Percentiles rank a stretch among this genome's conserved stretches.
Evolutionary conservation across 2,113 vertebrate genomes (phyloP).

Genomic region (Bagarius yarrelli): DNA sequence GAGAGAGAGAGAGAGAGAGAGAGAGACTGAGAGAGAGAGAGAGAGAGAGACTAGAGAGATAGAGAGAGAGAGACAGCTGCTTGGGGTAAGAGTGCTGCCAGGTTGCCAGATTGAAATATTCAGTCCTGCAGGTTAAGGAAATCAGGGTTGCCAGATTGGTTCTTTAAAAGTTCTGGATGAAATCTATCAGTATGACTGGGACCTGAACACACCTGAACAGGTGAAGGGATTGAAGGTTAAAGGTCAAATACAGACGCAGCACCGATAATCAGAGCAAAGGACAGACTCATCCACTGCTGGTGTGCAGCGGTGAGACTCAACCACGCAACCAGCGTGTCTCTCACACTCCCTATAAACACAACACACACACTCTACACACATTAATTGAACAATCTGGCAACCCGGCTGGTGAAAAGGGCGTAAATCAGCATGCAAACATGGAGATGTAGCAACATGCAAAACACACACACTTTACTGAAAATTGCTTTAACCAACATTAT

Average conservation of each 20-base stretch:
- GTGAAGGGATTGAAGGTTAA: neutral
- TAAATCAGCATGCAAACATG: conserved; percentile 8
- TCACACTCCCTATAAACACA: neutral
- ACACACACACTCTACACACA: neutral
- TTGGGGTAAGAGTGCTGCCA: neutral
- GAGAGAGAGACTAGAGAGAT: neutral
- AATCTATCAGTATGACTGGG: neutral
- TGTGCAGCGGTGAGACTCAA: neutral
- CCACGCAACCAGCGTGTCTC: neutral
- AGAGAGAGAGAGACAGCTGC: conserved; percentile 1
- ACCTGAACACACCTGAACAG: neutral
- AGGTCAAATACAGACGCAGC: neutral
- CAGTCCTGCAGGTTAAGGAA: neutral
- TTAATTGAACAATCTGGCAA: neutral
- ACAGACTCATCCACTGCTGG: neutral
- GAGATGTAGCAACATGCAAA: conserved; percentile 10
- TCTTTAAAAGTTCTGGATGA: neutral
- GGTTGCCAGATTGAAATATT: neutral
- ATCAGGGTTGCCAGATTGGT: conserved; percentile 5
- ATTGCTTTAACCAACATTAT: neutral
- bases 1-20: neutral
- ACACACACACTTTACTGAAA: neutral
- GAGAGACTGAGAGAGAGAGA: neutral
- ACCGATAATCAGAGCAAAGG: too few species aligned
- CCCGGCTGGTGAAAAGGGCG: neutral